Evolutionary conservation across 2,113 vertebrate species (phyloP), one percentile per base, ranked within the genome.

Genomic region (Mesitornis unicolor): DNA sequence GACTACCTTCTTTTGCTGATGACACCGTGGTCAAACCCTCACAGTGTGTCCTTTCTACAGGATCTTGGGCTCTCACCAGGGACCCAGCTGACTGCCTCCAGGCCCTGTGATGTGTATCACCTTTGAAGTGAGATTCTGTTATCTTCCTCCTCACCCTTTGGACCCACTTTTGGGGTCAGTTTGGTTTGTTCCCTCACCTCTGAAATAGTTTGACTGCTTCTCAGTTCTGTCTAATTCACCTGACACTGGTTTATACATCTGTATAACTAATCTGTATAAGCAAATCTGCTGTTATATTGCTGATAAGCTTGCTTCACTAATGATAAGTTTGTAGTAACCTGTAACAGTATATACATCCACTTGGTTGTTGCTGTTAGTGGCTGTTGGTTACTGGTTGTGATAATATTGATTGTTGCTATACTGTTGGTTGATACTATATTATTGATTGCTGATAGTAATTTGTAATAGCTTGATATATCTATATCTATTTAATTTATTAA

Each of bases 51-150:
- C 21, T 50, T 67, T 36, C 15, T 53, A 26, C 17, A 35, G 47
- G 45, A 48, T 35, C 36, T 59, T 71, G 16, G 18, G 12, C 42
- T 86, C n/a, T 61, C 31, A 33, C 12, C 1, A 5, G 21, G 20
- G 15, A 65, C 36, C 13, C 0, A 0, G 4, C 15, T 68, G 53
- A 33, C 26, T 33, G 42, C 84, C 9, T 65, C 24, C n/a, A 57
- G 61, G 24, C 6, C 40, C 29, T 84, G 42, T 24, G 47, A 63
- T 22, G 16, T 63, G 26, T 40, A 48, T 17, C 31, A 60, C 35
- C 45, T 85, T 31, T 51, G 50, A 89, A 65, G 33, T 57, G 36
- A 50, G 11, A 42, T 6, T n/a, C 14, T 57, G 35, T 51, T 51
- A 19, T 6, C 7, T 43, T 59, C n/a, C 4, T 19, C 22, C 13